Evolutionary conservation across 2,888 invertebrate genomes (phyloP).

Genomic region (Andrena camellia): DNA sequence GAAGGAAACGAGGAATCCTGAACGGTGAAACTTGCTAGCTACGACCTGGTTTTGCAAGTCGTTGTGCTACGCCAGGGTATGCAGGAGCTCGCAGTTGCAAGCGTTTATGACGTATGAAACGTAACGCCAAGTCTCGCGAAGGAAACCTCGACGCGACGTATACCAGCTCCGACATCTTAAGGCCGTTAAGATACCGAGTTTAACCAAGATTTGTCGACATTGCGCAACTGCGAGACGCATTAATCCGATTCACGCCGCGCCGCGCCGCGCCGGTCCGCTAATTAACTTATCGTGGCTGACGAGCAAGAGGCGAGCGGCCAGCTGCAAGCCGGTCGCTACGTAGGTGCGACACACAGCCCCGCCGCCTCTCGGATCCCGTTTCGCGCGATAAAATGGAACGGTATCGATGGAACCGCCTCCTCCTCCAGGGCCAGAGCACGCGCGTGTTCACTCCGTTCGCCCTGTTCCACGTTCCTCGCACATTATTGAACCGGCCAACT

Average conservation of each 20-base stretch:
- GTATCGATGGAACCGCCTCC: background rate
- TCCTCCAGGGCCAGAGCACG: background rate
- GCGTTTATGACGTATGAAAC: constrained; percentile 54
- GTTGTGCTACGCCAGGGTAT: background rate
- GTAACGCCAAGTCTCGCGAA: constrained; percentile 42
- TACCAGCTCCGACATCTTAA: constrained; percentile 63
- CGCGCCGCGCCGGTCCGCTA: constrained; percentile 55
- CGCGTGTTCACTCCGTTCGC: background rate
- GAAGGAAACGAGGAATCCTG: background rate
- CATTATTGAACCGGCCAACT: constrained; percentile 6
- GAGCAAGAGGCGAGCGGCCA: background rate
- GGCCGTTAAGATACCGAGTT: constrained; percentile 73
- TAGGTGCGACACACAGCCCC: too few relatives aligned
- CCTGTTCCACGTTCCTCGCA: background rate
- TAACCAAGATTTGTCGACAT: constrained; percentile 64
- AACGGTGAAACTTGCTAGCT: constrained; percentile 14
- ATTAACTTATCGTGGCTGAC: constrained; percentile 66
- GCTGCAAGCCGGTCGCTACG: constrained; percentile 1
- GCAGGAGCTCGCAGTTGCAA: constrained; percentile 23
- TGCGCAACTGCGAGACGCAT: constrained; percentile 54
- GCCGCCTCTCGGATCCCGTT: background rate
- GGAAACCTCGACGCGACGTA: constrained; percentile 57
- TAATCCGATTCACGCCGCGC: constrained; percentile 66
- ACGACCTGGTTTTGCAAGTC: constrained; percentile 10
- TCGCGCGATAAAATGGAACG: constrained; percentile 13